Base-by-base conservation (phyloP, 2,113 vertebrate species). In the Arenaria interpres region DNA sequence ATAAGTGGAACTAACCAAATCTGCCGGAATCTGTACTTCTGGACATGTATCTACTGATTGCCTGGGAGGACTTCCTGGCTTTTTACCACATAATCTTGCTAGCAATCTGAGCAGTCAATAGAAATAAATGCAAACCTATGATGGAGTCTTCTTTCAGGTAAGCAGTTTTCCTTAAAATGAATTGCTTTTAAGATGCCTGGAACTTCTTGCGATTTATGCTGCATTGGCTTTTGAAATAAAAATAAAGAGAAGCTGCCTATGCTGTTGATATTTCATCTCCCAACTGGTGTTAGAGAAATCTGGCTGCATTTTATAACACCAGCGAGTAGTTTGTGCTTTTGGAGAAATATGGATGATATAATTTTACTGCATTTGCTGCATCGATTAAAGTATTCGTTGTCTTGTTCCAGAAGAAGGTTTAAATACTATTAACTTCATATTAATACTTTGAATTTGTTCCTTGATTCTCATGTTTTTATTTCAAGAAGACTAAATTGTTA, bases 291-390 rank as follows among this genome's bases (percentile, higher is more conserved):
- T 93, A 86, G 57, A 96, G 69, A 93, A 93, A 90, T 86, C 43
- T 96, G 87, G 54, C 94, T 96, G 71, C 48, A 10, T 92, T 96
- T 89, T 90, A 22, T 72, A 89, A 66, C 80, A 93, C 84, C 89
- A 96, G 84, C 6, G 20, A 85, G 37, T 89, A 69, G 37, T 88
- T 57, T 63, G 53, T 91, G 90, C 93, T 94, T 93, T 75, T 89
- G 57, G 72, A 92, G 83, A 83, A 74, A 85, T n/a, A 51, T 56
- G 59, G 72, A 95, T 92, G 78, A 48, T 86, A 45, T 4, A 18
- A 48, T 64, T 89, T 73, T 32, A 68, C 62, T 93, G 75, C 96
- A 94, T 96, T 97, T 97, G 96, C 94, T 97, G 88, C 51, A 97
- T 93, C 84, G 60, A 30, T 86, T 92, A 57, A 75, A 94, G 39